Conservation (phyloP, 2,797 vertebrate species). For the Sylvilagus floridanus region DNA sequence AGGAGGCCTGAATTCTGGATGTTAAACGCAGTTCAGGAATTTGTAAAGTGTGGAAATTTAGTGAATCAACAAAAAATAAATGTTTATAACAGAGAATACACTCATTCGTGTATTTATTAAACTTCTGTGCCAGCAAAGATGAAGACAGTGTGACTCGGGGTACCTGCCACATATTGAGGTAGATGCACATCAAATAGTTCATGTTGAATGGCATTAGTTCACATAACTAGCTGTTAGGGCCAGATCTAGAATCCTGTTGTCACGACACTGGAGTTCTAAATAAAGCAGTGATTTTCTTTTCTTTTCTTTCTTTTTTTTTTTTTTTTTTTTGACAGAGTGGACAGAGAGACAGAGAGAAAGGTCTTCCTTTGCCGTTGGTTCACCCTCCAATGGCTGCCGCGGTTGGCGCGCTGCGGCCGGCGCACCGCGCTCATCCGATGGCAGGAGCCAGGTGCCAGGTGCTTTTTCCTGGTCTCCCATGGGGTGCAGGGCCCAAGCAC, state of each 20-base stretch:
- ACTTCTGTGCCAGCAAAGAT: background rate
- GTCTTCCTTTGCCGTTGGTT: too few relatives aligned
- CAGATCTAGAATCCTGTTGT: constrained; percentile 8
- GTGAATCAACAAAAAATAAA: constrained; percentile 21
- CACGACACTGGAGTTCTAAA: constrained; percentile 30
- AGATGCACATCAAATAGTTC: constrained; percentile 2
- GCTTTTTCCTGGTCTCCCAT: too few relatives aligned
- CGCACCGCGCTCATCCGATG: too few relatives aligned
- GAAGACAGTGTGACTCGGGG: background rate
- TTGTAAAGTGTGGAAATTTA: constrained; percentile 31
- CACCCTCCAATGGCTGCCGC: too few relatives aligned
- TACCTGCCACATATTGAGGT: constrained; percentile 17
- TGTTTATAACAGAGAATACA: constrained; percentile 12
- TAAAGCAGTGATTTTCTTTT: constrained; percentile 25
- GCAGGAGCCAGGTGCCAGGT: too few relatives aligned
- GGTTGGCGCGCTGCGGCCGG: too few relatives aligned
- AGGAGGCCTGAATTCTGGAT: background rate
- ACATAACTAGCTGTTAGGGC: background rate
- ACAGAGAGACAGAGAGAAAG: too few relatives aligned
- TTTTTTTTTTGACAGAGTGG: too few relatives aligned
- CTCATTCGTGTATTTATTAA: constrained; percentile 10
- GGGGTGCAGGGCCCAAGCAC: too few relatives aligned
- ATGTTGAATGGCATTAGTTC: background rate
- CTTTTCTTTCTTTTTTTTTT: too few relatives aligned
- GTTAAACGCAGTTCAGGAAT: background rate